Evolutionary conservation across 2,113 vertebrate genomes (phyloP), one percentile per base, ranked within the genome.

Genomic region (Seriola rivoliana): DNA sequence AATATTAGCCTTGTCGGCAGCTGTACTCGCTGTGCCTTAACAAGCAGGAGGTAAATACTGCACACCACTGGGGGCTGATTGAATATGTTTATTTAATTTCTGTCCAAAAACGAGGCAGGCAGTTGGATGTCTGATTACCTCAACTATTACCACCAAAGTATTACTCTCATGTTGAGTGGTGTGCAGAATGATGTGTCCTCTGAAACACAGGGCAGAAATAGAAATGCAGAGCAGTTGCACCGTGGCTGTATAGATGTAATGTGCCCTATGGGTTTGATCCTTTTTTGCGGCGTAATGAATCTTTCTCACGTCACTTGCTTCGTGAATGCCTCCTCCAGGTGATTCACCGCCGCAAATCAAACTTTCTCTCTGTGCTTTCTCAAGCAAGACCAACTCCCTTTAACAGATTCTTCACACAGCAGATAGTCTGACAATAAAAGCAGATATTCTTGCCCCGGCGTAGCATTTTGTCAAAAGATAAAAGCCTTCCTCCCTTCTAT

Each of bases 401-500:
- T 72, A 91, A 93, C 75, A 90, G 85, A 85, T 88, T 89, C 82
- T 83, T 88, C 81, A 74, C 78, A 82, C n/a, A 71, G 74, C 85
- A 83, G 88, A 73, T 85, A 88, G 82, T 85, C 70, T 84, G 86
- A 92, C 88, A 89, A 89, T 89, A 82, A 85, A 90, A 90, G 91
- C 83, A 87, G 90, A 88, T 91, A 89, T 89, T 88, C 87, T 85
- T 91, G 75, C 75, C 67, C 90, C 36, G 50, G 81, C 67, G 42
- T 74, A 72, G 85, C 75, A 77, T 91, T 92, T 94, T 91, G 88
- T 94, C 89, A 90, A 83, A 86, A 92, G 91, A 95, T 92, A 87
- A 94, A 93, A 94, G 93, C 73, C 65, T 88, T 76, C 82, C 80
- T 84, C 71, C 73, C 82, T 79, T 88, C 89, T 88, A 88, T 93